A percentile compares a stretch with the other conserved stretches of the same genome.
Evolutionary conservation across 1,140 invertebrate genomes (phyloP).

Genomic region (Heliconius himera): DNA sequence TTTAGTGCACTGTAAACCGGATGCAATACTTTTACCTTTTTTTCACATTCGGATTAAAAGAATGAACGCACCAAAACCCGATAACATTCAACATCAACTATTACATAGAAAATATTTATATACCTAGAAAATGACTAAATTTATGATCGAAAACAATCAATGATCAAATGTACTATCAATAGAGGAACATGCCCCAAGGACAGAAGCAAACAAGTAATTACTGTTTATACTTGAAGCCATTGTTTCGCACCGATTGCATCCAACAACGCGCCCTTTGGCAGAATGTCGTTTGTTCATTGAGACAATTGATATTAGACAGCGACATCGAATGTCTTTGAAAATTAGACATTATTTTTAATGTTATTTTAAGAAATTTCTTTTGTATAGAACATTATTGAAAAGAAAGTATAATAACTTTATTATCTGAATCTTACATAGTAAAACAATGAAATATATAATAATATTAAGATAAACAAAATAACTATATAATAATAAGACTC

Average conservation of each 20-base stretch:
- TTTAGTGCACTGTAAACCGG: not conserved
- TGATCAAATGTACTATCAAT: slow-evolving; percentile 18
- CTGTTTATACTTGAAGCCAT: slow-evolving; percentile 39
- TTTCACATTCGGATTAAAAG: not conserved
- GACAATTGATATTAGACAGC: slow-evolving; percentile 37
- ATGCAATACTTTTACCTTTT: not conserved
- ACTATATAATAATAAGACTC: not conserved
- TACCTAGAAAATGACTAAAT: not conserved
- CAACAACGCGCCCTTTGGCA: slow-evolving; percentile 55
- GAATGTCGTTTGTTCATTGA: slow-evolving; percentile 59
- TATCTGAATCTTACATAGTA: not conserved
- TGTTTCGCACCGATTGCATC: slow-evolving; percentile 40
- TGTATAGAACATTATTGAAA: not conserved
- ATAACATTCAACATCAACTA: not conserved
- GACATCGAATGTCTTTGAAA: slow-evolving; percentile 13
- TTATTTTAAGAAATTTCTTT: too few species aligned
- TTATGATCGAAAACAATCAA: slow-evolving; percentile 8
- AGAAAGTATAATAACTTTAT: not conserved
- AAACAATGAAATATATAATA: not conserved
- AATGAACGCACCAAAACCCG: not conserved
- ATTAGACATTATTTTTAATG: not conserved
- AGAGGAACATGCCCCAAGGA: slow-evolving; percentile 22
- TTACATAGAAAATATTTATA: not conserved
- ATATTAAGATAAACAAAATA: not conserved
- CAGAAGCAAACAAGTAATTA: slow-evolving; percentile 37